Conservation (phyloP, 2,113 vertebrate genomes). For the Micronisus gabar region DNA sequence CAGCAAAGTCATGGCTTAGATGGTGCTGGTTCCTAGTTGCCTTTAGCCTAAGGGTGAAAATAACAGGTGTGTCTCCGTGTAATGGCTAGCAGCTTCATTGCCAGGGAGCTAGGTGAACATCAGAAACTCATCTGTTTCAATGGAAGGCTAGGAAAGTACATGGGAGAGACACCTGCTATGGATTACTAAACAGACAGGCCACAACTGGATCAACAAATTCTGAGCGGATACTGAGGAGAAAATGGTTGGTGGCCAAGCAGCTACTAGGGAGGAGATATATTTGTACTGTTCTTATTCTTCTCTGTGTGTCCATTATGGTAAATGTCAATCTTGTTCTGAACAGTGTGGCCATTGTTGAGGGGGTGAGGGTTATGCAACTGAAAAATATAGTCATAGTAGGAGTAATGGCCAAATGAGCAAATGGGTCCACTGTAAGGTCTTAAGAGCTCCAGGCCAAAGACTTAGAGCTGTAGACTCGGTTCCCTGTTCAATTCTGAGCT, state of each 20-base stretch:
- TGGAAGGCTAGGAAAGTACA: background rate
- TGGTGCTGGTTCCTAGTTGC: background rate
- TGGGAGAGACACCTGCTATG: background rate
- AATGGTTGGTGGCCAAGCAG: background rate
- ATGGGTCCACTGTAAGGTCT: background rate
- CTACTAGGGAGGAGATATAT: background rate
- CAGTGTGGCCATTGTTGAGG: accelerated
- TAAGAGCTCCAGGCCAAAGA: background rate
- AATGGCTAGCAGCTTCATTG: background rate
- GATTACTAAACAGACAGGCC: background rate
- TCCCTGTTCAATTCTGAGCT: background rate
- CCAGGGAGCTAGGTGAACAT: background rate
- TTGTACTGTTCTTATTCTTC: background rate
- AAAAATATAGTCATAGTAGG: background rate
- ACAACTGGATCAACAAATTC: background rate
- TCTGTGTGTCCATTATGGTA: background rate
- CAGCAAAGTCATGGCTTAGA: background rate
- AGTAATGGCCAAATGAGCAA: background rate
- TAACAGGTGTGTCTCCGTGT: background rate
- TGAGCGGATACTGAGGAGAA: background rate
- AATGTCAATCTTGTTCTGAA: background rate
- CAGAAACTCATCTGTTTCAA: background rate
- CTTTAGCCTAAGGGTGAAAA: background rate
- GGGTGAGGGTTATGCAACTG: accelerated
- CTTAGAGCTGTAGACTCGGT: background rate